Percentiles rank a stretch among this genome's conserved stretches.
phyloP scores from a whole-genome alignment of 2,797 vertebrate species.

The Hydrolagus colliei region DNA sequence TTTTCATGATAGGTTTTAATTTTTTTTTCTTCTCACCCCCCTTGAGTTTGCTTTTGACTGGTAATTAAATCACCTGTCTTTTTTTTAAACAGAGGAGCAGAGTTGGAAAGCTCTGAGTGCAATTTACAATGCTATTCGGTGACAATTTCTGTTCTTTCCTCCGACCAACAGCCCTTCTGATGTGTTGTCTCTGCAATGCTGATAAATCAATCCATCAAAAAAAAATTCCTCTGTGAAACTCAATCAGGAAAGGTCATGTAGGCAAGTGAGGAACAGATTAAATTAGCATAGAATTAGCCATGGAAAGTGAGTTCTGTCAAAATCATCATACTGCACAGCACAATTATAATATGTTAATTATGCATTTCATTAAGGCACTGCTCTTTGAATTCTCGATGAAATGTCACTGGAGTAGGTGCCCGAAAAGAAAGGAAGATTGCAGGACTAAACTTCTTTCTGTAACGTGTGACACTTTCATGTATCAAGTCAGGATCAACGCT shows the following conservation, averaged over 20 bases:
- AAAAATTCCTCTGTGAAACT: conserved; percentile 99
- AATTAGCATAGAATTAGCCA: conserved; percentile 99
- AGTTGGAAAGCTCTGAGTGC: conserved; percentile 19
- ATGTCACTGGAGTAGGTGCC: conserved; percentile 99
- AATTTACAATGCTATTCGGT: conserved; percentile 27
- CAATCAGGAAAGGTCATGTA: conserved; percentile 99
- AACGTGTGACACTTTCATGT: conserved; percentile 99
- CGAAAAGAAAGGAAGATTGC: conserved; percentile 99
- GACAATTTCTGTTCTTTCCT: conserved; percentile 44
- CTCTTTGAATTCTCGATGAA: conserved; percentile 99
- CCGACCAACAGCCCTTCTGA: conserved; percentile 78
- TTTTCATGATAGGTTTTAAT: conserved; percentile 30
- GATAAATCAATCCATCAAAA: conserved; percentile 99
- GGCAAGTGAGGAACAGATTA: conserved; percentile 99
- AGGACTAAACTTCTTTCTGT: conserved; percentile 99
- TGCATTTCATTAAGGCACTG: conserved; percentile 99
- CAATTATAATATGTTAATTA: conserved; percentile 99
- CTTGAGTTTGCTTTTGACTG: conserved; percentile 28
- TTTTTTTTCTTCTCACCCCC: neutral
- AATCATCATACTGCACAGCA: conserved; percentile 99
- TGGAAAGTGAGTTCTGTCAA: conserved; percentile 99
- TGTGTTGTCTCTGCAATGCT: conserved; percentile 89
- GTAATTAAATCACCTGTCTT: conserved; percentile 32
- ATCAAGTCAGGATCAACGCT: conserved; percentile 28
- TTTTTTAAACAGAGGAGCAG: neutral